Conservation (phyloP, 2,797 vertebrate species). For the Cyclopterus lumpus region DNA sequence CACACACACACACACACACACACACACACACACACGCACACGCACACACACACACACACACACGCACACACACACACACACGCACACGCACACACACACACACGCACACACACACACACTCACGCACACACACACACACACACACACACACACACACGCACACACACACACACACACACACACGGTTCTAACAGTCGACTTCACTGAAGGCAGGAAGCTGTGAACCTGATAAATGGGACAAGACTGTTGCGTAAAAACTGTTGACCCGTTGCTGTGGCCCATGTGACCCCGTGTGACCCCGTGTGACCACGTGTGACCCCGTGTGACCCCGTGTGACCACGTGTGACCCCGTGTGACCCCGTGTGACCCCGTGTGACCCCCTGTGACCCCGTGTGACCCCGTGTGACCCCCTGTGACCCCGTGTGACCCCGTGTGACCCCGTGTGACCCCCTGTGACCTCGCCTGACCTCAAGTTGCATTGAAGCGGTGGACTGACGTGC, state of each 20-base stretch:
- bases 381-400: conserved; percentile 1
- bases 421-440: not conserved
- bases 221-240: conserved; percentile 11
- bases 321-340: conserved; percentile 14
- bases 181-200: too few relatives aligned
- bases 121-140: not conserved
- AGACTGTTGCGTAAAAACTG: not conserved
- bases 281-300: not conserved
- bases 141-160: not conserved
- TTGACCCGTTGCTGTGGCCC: not conserved
- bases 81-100: not conserved
- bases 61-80: too few relatives aligned
- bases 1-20: too few relatives aligned
- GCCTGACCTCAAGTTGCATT: not conserved
- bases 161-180: not conserved
- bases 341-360: too few relatives aligned
- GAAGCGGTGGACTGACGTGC: not conserved
- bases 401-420: not conserved
- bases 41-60: too few relatives aligned
- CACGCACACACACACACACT: not conserved
- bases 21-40: too few relatives aligned
- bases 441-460: conserved; percentile 14
- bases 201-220: conserved; percentile 13
- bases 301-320: conserved; percentile 1
- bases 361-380: too few relatives aligned